Evolutionary conservation across 1,140 invertebrate species (phyloP).

Genomic region (Drosophila repletoides): DNA sequence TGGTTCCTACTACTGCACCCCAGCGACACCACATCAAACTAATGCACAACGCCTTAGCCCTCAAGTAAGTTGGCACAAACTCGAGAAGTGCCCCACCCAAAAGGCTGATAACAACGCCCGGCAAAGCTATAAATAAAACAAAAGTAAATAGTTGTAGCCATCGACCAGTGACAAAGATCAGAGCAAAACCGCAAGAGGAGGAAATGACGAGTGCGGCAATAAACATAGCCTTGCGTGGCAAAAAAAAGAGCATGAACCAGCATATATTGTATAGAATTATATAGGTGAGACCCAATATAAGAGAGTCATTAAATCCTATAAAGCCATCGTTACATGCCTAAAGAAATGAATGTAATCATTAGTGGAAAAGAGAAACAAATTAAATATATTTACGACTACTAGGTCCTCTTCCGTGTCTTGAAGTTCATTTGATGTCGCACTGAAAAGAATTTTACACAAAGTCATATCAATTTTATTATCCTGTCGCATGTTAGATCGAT

Average conservation of each 20-base stretch:
- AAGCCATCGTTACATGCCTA: conserved; percentile 54
- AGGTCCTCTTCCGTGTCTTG: conserved; percentile 41
- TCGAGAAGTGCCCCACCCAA: conserved; percentile 51
- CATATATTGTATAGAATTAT: conserved; percentile 50
- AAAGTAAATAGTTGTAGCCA: conserved; percentile 41
- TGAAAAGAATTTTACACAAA: conserved; percentile 49
- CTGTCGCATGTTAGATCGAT: conserved; percentile 49
- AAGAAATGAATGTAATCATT: neutral
- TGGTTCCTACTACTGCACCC: conserved; percentile 47
- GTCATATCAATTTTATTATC: conserved; percentile 35
- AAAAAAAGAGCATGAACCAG: conserved; percentile 43
- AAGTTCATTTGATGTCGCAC: neutral
- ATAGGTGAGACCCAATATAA: conserved; percentile 43
- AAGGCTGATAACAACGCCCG: conserved; percentile 43
- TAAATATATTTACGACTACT: neutral
- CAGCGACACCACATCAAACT: conserved; percentile 58
- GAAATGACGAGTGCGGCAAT: conserved; percentile 31
- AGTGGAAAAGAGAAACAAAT: neutral
- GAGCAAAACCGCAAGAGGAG: conserved; percentile 34
- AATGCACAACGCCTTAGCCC: conserved; percentile 57
- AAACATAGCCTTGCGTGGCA: conserved; percentile 43
- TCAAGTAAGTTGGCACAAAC: conserved; percentile 51
- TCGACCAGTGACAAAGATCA: conserved; percentile 25
- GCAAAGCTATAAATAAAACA: conserved; percentile 41
- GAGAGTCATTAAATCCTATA: conserved; percentile 46